Conservation (phyloP, 2,113 vertebrate genomes). For the Polypterus senegalus region DNA sequence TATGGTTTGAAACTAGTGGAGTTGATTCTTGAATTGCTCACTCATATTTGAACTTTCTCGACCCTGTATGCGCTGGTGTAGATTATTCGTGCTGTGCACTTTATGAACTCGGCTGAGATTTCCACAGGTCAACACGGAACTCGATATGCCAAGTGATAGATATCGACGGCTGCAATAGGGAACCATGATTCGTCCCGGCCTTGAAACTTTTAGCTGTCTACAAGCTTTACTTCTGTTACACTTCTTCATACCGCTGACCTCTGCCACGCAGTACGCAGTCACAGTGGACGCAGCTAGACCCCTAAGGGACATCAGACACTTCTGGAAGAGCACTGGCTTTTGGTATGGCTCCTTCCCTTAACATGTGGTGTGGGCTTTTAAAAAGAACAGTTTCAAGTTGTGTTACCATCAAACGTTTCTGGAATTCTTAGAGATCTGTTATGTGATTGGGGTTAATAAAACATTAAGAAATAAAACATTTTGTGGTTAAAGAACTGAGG, state of each 20-base stretch:
- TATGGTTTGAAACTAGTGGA: too few relatives aligned
- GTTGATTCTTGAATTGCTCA: too few relatives aligned
- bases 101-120: background rate
- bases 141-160: too few relatives aligned
- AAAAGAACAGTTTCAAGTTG: background rate
- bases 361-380: background rate
- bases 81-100: background rate
- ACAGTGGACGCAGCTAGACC: constrained; percentile 12
- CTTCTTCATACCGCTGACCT: background rate
- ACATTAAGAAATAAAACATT: too few relatives aligned
- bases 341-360: constrained; percentile 35
- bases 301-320: constrained; percentile 33
- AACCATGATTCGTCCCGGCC: background rate
- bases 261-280: background rate
- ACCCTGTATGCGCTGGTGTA: background rate
- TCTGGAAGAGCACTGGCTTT: constrained; percentile 62
- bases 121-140: too few relatives aligned
- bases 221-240: background rate
- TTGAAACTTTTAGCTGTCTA: background rate
- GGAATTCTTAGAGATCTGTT: too few relatives aligned
- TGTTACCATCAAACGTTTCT: too few relatives aligned
- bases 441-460: too few relatives aligned
- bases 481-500: too few relatives aligned
- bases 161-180: background rate
- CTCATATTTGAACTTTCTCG: too few relatives aligned